Evolutionary conservation across 2,888 invertebrate species (phyloP), one percentile per base, ranked within the genome.

Genomic region (Cosmorhoe ocellata): DNA sequence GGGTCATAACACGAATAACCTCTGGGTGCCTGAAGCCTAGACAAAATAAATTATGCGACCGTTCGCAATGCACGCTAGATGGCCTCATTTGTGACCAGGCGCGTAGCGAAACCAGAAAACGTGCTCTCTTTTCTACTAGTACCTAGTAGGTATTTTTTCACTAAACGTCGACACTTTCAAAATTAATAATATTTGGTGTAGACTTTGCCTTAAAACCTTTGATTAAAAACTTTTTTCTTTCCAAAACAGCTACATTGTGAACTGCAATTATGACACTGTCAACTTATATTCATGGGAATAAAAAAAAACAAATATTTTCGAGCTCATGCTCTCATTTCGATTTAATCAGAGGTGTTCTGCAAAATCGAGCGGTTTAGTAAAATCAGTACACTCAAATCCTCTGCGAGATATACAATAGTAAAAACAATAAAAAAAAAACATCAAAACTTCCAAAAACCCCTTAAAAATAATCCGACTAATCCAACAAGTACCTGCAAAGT

Each of bases 321-420:
- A 58, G 39, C 22, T 13, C 6, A 34, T 39, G 70, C 71, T 69
- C 51, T 14, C 31, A 51, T 76, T 78, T 57, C 62, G 76, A 74
- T 28, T 0, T 1, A 0, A 57, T 47, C 63, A 55, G 66, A 76
- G 71, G 66, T 69, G 61, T 67, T 77, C 31, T 78, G 64, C 72
- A 72, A 59, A 71, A 61, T 56, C 30, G 26, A 13, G 11, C 54
- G 46, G 9, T 12, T 24, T 1, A 0, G 9, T 5, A 36, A 47
- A 51, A 50, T 66, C 69, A 84, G 79, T 84, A 74, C 74, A 73
- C 64, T 69, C 56, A 82, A 84, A 79, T 82, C 69, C 32, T 65
- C 64, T 53, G 73, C 58, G 65, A 66, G 46, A 64, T 63, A 62
- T 56, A 71, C 66, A 7, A 72, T 56, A 53, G 54, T 61, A 69